phyloP scores from a whole-genome alignment of 2,888 invertebrate genomes.

The Watsonalla binaria region DNA sequence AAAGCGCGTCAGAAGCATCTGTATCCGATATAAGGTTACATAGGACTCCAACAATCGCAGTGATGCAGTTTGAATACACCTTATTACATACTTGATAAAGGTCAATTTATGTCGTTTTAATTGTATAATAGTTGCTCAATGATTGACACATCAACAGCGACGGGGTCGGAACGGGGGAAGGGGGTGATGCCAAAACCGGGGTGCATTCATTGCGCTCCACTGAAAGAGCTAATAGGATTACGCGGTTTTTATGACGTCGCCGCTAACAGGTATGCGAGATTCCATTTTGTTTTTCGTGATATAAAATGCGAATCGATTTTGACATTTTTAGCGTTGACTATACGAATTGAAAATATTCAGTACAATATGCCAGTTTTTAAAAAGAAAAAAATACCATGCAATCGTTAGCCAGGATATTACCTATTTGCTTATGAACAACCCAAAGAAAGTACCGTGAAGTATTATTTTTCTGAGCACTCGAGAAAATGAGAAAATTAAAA shows the following conservation, averaged over 20 bases:
- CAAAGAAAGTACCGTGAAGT: background rate
- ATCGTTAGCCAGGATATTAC: too few relatives aligned
- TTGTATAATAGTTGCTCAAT: slow-evolving; percentile 11
- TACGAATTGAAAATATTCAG: background rate
- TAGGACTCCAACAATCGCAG: slow-evolving; percentile 1
- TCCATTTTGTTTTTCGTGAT: background rate
- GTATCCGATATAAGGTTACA: slow-evolving; percentile 35
- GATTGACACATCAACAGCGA: slow-evolving; percentile 36
- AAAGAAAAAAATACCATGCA: too few relatives aligned
- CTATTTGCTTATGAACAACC: too few relatives aligned
- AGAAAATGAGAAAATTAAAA: slow-evolving; percentile 73
- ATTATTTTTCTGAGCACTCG: slow-evolving; percentile 36
- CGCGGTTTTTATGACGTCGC: slow-evolving; percentile 15
- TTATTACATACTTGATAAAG: slow-evolving; percentile 6
- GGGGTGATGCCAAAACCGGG: slow-evolving; percentile 12
- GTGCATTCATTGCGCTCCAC: slow-evolving; percentile 24
- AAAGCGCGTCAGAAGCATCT: slow-evolving; percentile 31
- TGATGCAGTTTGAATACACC: slow-evolving; percentile 3
- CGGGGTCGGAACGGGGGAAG: slow-evolving; percentile 21
- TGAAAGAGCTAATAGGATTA: slow-evolving; percentile 25
- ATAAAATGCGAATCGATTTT: background rate
- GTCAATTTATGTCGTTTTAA: slow-evolving; percentile 7
- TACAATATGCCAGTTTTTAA: too few relatives aligned
- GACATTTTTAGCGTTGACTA: background rate
- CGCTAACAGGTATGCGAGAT: slow-evolving; percentile 13